A percentile compares a stretch with the other conserved stretches of the same genome.
Conservation (phyloP, 2,113 vertebrate species). For the Noctilio leporinus region DNA sequence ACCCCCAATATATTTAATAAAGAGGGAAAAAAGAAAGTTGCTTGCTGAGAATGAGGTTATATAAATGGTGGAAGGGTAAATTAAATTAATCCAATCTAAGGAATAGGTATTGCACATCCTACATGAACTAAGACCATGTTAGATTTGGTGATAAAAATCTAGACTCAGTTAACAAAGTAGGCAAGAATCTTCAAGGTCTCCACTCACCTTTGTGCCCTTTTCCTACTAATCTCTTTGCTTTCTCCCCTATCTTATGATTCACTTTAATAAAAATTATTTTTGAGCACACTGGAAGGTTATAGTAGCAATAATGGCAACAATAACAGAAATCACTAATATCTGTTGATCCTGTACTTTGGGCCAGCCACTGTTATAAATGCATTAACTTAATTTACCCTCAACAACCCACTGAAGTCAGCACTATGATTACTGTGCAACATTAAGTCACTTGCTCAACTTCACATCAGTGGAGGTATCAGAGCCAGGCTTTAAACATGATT, state of each 20-base stretch:
- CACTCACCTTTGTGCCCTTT: background rate
- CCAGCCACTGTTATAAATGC: background rate
- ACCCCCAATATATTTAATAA: too few species aligned
- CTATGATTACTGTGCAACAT: background rate
- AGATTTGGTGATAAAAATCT: background rate
- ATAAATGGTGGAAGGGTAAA: background rate
- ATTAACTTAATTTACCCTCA: background rate
- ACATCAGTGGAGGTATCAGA: background rate
- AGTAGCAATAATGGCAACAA: background rate
- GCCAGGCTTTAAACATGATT: background rate
- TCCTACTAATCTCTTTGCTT: background rate
- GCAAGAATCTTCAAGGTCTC: background rate
- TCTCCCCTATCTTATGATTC: background rate
- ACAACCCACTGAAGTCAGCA: too few species aligned
- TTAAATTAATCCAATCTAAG: background rate
- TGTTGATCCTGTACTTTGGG: rapidly evolving
- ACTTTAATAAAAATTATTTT: background rate
- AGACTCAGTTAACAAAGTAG: background rate
- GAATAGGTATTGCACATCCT: background rate
- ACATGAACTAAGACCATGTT: background rate
- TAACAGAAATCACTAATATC: background rate
- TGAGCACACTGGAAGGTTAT: background rate
- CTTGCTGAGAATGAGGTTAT: background rate
- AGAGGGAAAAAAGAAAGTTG: background rate
- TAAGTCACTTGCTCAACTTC: background rate